These are phyloP conservation scores for Ictalurus punctatus DNA, from an alignment of 2,113 vertebrate genomes.

Conservation along the genomic window DNA sequence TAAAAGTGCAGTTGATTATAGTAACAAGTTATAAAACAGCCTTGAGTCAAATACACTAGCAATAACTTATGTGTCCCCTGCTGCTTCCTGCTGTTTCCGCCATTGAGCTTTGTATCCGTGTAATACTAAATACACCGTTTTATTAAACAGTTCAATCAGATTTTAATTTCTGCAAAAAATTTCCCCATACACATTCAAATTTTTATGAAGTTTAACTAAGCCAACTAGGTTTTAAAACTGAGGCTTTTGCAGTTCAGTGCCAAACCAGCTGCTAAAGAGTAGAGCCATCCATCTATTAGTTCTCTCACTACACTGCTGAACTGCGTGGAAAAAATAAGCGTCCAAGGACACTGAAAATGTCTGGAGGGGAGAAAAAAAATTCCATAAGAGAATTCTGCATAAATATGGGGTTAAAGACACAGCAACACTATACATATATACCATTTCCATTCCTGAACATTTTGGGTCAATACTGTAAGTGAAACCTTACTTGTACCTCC, in stretches of 20 bases:
- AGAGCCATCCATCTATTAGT: constrained; percentile 22
- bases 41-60: not conserved
- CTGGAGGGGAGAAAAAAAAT: constrained; percentile 4
- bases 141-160: constrained; percentile 24
- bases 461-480: not conserved
- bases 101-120: constrained; percentile 1
- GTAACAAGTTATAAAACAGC: not conserved
- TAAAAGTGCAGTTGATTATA: not conserved
- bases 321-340: constrained; percentile 34
- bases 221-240: constrained; percentile 37
- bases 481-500: not conserved
- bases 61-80: not conserved
- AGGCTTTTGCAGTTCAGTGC: constrained; percentile 14
- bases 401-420: not conserved
- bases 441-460: not conserved
- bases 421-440: not conserved
- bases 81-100: not conserved
- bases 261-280: constrained; percentile 33
- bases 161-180: constrained; percentile 35
- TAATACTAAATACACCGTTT: constrained; percentile 28
- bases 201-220: constrained; percentile 43
- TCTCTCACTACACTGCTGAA: constrained; percentile 15
- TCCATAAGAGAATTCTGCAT: not conserved
- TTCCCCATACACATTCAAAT: constrained; percentile 40
- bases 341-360: constrained; percentile 12